Base-by-base conservation (phyloP, 2,888 invertebrate species). In the Electrophaes corylata region DNA sequence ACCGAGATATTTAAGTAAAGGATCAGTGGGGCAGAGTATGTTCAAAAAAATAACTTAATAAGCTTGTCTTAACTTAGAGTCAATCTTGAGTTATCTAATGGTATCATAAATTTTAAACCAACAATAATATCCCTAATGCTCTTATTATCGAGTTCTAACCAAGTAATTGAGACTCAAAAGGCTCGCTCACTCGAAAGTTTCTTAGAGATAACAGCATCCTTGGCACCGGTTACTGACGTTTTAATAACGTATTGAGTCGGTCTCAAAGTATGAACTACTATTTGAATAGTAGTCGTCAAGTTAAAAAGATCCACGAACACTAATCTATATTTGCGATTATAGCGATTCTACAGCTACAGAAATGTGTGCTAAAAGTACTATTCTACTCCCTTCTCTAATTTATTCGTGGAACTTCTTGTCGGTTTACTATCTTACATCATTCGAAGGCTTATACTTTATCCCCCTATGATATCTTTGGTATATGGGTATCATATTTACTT, bases 391-490 rank as follows among this genome's bases (percentile, higher is more conserved):
- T 77, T 67, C 67, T 73, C 76, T 83, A 86, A 87, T 87, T 86
- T 87, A 86, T 87, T 83, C 81, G 74, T 71, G 65, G 69, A 85
- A 86, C 78, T 86, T 84, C 79, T 75, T 75, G 76, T 76, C 80
- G 71, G 77, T 79, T 77, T 76, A 80, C 76, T 77, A 79, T 76
- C 75, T 79, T 76, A 76, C 78, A 79, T 78, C 75, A 78, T 83
- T 80, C 67, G 73, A 75, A 73, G 77, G 79, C 76, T 83, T 76
- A 77, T 70, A 74, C 68, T 74, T 75, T 74, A 83, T 79, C 78
- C 75, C 64, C 62, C 31, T 69, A 76, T 81, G 82, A 84, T 80
- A 72, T 78, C 74, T 65, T 55, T 47, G 71, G 66, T 81, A 83
- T 77, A 79, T 81, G 82, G 71, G 45, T 76, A 64, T 71, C 69